Conservation (phyloP, 2,113 vertebrate genomes). For the Nycticebus coucang region DNA sequence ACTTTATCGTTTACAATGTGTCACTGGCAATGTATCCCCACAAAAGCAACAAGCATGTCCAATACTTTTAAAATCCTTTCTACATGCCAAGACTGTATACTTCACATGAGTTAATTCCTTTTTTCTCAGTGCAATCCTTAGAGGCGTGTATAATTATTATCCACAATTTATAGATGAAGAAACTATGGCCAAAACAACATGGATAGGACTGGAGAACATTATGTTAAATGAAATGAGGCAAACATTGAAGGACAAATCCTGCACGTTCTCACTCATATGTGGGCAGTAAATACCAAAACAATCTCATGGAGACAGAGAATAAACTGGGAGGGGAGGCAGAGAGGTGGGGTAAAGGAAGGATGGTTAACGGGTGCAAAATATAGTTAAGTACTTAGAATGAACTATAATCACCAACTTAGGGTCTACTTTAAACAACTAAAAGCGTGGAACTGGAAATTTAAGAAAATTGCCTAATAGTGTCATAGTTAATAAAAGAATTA, state of each 20-base stretch:
- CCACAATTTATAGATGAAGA: conserved; percentile 25
- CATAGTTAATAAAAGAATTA: not conserved
- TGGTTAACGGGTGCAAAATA: too few species aligned
- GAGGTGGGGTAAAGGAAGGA: too few species aligned
- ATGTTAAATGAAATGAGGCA: too few species aligned
- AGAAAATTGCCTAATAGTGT: not conserved
- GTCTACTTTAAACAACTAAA: too few species aligned
- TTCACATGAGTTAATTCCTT: not conserved
- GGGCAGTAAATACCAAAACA: too few species aligned
- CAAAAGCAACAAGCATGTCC: not conserved
- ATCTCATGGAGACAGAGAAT: too few species aligned
- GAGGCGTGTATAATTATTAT: not conserved
- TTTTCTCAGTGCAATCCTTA: not conserved
- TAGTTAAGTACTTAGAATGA: too few species aligned
- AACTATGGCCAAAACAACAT: not conserved
- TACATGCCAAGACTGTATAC: not conserved
- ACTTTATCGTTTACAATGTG: not conserved
- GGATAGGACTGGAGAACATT: too few species aligned
- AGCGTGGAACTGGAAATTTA: not conserved
- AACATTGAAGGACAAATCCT: too few species aligned
- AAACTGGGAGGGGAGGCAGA: too few species aligned
- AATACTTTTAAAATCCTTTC: not conserved
- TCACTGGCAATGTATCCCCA: not conserved
- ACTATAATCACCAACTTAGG: too few species aligned
- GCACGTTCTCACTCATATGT: too few species aligned